Percentiles rank a stretch among this genome's conserved stretches.
phyloP scores from a whole-genome alignment of 2,888 invertebrate species.

The Cataglyphis albicans region DNA sequence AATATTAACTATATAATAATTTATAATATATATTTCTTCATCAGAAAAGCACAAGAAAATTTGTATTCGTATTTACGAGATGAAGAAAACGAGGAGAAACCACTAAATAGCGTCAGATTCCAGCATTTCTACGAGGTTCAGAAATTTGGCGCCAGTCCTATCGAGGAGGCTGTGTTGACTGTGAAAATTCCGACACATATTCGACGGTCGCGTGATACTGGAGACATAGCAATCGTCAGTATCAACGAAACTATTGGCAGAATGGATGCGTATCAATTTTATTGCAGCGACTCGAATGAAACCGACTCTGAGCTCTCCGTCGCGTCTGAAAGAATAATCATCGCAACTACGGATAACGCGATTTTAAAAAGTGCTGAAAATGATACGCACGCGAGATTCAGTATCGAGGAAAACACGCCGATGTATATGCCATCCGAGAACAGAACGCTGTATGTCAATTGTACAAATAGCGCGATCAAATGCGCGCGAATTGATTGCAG shows the following conservation, averaged over 20 bases:
- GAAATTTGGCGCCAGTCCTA: slow-evolving; percentile 85
- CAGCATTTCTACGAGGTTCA: slow-evolving; percentile 80
- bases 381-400: slow-evolving; percentile 56
- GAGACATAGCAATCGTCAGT: slow-evolving; percentile 69
- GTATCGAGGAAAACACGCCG: slow-evolving; percentile 47
- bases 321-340: neutral
- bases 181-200: slow-evolving; percentile 81
- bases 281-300: slow-evolving; percentile 58
- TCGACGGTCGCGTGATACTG: slow-evolving; percentile 30
- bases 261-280: slow-evolving; percentile 70
- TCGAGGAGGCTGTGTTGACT: slow-evolving; percentile 81
- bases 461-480: slow-evolving; percentile 77
- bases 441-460: slow-evolving; percentile 81
- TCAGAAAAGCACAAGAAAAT: slow-evolving; percentile 83
- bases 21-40: slow-evolving; percentile 42
- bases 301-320: slow-evolving; percentile 7
- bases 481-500: slow-evolving; percentile 83
- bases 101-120: slow-evolving; percentile 79
- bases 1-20: neutral
- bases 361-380: neutral
- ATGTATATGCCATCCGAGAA: slow-evolving; percentile 67
- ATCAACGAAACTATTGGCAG: slow-evolving; percentile 69
- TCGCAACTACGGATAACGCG: neutral
- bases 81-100: slow-evolving; percentile 73
- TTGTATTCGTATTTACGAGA: slow-evolving; percentile 81